Evolutionary conservation across 2,888 invertebrate genomes (phyloP).

Genomic region (Blera fallax): DNA sequence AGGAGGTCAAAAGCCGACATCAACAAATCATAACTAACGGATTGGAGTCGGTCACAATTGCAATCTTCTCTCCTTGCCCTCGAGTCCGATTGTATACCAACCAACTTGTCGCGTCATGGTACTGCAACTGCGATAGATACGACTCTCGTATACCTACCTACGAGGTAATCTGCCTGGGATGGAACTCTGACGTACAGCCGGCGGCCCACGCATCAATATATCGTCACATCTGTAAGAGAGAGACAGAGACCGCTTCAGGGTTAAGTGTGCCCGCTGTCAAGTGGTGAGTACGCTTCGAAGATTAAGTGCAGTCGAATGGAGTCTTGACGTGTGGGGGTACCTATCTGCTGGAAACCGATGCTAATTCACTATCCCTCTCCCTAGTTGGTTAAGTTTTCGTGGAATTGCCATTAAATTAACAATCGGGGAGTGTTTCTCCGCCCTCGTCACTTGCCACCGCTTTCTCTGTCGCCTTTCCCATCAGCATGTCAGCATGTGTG

Average conservation of each 20-base stretch:
- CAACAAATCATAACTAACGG: slow-evolving; percentile 72
- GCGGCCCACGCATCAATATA: slow-evolving; percentile 58
- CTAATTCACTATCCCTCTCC: slow-evolving; percentile 53
- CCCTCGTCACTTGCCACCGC: slow-evolving; percentile 29
- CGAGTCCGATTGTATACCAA: slow-evolving; percentile 25
- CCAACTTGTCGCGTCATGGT: slow-evolving; percentile 27
- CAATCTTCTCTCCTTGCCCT: neutral
- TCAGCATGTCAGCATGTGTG: no score
- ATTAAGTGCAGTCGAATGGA: slow-evolving; percentile 62
- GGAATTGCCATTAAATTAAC: slow-evolving; percentile 69
- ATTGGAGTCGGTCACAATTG: slow-evolving; percentile 63
- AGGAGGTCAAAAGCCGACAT: slow-evolving; percentile 66
- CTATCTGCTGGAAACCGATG: slow-evolving; percentile 45
- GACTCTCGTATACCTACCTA: neutral
- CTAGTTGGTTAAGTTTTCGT: slow-evolving; percentile 46
- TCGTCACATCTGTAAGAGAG: slow-evolving; percentile 22
- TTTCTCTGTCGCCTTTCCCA: no score
- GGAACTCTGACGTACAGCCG: slow-evolving; percentile 3
- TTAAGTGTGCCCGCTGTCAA: slow-evolving; percentile 71
- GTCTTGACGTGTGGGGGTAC: slow-evolving; percentile 30
- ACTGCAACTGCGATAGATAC: slow-evolving; percentile 13
- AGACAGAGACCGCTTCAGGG: slow-evolving; percentile 43
- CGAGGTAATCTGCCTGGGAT: slow-evolving; percentile 19
- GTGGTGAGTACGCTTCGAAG: slow-evolving; percentile 45
- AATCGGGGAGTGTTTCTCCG: slow-evolving; percentile 54